Evolutionary conservation across 2,113 vertebrate genomes (phyloP), one percentile per base, ranked within the genome.

Genomic region (Perca schrenkii): DNA sequence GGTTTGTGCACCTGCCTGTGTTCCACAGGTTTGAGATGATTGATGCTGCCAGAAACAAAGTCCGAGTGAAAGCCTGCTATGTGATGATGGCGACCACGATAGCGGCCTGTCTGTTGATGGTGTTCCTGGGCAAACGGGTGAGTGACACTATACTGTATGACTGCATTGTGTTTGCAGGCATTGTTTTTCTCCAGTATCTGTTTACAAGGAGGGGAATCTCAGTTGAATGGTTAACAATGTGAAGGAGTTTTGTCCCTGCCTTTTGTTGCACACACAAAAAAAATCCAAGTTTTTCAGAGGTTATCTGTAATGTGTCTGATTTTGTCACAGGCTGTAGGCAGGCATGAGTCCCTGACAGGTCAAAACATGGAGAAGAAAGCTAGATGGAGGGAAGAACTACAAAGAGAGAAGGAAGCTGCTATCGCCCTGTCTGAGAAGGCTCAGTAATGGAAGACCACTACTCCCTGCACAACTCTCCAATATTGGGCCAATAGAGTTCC

Each of bases 311-410:
- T 72, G 14, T 19, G 1, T 47, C 1, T 25, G 34, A 0, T 57
- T 73, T 57, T 16, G 1, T 46, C 43, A 22, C 87, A 99, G 98
- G 97, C 96, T 69, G 67, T 53, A 1, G 61, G 83, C 62, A 95
- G 96, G 68, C 76, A 98, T 0, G 96, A 97, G 85, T 91, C 95
- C 43, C 92, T 99, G 79, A 90, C 91, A 0, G 70, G 4, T 25
- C 21, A 91, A 0, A 99, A 99, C 92, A 46, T 99, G 84, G 95
- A 97, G 88, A 97, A 88, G 91, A 99, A 97, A 91, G 97, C 97
- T 46, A 95, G 62, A 10, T 95, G 89, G 95, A 96, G 71, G 91
- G 94, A 95, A 54, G 95, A 94, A 15, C 3, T 50, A 0, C 77
- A 74, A 36, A 89, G 25, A 66, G 79, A 86, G 34, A 56, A 3